Evolutionary conservation across 2,888 invertebrate genomes (phyloP).

Genomic region (Flabesymbios commensalis): DNA sequence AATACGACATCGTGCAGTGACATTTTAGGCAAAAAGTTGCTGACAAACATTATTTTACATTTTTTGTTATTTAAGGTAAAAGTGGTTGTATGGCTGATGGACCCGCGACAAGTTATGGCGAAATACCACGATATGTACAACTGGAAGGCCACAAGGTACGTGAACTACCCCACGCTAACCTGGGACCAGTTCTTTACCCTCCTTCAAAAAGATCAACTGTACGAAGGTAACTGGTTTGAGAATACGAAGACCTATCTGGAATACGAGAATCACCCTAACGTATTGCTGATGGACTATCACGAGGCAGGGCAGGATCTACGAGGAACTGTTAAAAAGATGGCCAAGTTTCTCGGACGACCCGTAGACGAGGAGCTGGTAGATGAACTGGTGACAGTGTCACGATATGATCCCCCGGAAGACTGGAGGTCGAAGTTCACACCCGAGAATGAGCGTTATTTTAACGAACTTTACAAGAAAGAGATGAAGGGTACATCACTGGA

Average conservation of each 20-base stretch:
- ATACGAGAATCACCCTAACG: not conserved
- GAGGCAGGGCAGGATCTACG: not conserved
- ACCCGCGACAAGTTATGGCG: not conserved
- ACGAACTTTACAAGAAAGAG: not conserved
- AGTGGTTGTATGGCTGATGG: not conserved
- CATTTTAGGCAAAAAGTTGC: too few species aligned
- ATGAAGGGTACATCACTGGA: too few species aligned
- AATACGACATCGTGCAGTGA: too few species aligned
- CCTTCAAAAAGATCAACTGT: not conserved
- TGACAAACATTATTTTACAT: too few species aligned
- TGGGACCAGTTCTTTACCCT: not conserved
- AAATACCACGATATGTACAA: constrained; percentile 1
- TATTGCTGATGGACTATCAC: not conserved
- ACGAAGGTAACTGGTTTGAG: constrained; percentile 5
- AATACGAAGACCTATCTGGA: not conserved
- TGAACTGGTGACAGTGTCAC: not conserved
- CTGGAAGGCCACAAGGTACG: not conserved
- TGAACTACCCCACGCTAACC: not conserved
- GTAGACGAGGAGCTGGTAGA: not conserved
- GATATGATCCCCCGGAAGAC: not conserved
- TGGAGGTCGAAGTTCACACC: not conserved
- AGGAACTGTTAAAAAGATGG: not conserved
- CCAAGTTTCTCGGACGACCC: not conserved
- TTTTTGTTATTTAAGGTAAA: not conserved
- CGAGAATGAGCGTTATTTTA: not conserved